A percentile compares a stretch with the other conserved stretches of the same genome.
Evolutionary conservation across 2,888 invertebrate species (phyloP).

Genomic region (Acanthopleura granulata): DNA sequence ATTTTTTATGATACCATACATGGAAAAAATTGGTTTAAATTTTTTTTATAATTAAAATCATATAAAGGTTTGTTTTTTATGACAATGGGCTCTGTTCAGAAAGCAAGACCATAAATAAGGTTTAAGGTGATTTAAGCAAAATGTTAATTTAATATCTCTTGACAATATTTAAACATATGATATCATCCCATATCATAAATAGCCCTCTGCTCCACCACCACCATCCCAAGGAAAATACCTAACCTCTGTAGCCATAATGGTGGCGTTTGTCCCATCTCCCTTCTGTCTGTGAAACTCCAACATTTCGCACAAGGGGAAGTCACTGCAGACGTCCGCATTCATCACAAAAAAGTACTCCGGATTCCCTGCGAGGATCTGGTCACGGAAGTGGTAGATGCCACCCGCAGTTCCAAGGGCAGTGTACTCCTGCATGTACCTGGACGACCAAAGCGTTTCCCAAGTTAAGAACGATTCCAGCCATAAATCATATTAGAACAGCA

Average conservation of each 20-base stretch:
- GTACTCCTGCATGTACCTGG: slow-evolving; percentile 94
- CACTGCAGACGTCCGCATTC: slow-evolving; percentile 97
- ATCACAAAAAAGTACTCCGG: slow-evolving; percentile 93
- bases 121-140: no score
- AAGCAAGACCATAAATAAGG: no score
- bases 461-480: background rate
- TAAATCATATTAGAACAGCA: no score
- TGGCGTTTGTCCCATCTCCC: slow-evolving; percentile 71
- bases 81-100: no score
- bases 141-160: no score
- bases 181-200: no score
- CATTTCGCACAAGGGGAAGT: slow-evolving; percentile 91
- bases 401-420: slow-evolving; percentile 95
- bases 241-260: slow-evolving; percentile 84
- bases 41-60: no score
- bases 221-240: slow-evolving; percentile 16
- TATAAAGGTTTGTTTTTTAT: no score
- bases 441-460: slow-evolving; percentile 21
- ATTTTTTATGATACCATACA: no score
- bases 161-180: no score
- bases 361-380: slow-evolving; percentile 89
- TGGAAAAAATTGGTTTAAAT: no score
- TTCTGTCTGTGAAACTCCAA: slow-evolving; percentile 66
- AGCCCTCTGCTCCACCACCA: no score
- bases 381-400: slow-evolving; percentile 95